A percentile compares a stretch with the other conserved stretches of the same genome.
phyloP scores from a whole-genome alignment of 1,140 invertebrate species.

The Maniola jurtina region DNA sequence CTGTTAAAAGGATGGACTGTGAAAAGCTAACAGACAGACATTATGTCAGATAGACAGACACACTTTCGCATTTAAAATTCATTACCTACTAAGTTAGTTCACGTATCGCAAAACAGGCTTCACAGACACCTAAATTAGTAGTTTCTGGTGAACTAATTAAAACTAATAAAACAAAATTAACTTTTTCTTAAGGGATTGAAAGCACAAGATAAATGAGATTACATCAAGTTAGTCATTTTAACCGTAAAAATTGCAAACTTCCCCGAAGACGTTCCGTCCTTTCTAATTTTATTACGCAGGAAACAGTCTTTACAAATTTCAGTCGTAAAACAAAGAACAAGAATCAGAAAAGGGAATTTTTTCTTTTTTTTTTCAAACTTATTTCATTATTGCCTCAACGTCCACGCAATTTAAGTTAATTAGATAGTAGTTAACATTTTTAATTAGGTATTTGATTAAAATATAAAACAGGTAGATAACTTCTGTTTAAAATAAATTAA shows the following conservation, averaged over 20 bases:
- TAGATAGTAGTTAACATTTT: neutral
- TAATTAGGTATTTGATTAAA: neutral
- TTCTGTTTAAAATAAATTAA: neutral
- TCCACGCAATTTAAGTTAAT: neutral
- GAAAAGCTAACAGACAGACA: too few species aligned
- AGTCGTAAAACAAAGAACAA: constrained; percentile 8
- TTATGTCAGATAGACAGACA: too few species aligned
- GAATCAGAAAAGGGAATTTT: neutral
- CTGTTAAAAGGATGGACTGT: too few species aligned
- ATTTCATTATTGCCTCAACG: constrained; percentile 7
- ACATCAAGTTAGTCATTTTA: constrained; percentile 6
- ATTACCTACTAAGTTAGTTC: too few species aligned
- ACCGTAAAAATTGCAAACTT: constrained; percentile 7
- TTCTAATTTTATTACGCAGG: constrained; percentile 8
- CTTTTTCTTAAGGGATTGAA: neutral
- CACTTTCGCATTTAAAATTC: too few species aligned
- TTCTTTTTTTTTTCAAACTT: neutral
- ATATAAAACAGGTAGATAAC: neutral
- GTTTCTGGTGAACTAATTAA: too few species aligned
- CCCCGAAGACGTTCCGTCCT: constrained; percentile 1
- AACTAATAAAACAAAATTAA: too few species aligned
- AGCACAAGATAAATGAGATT: neutral
- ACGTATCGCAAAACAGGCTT: too few species aligned
- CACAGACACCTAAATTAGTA: too few species aligned
- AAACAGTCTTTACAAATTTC: constrained; percentile 4